Conservation (phyloP, 2,113 vertebrate species). For the Pristiophorus japonicus region DNA sequence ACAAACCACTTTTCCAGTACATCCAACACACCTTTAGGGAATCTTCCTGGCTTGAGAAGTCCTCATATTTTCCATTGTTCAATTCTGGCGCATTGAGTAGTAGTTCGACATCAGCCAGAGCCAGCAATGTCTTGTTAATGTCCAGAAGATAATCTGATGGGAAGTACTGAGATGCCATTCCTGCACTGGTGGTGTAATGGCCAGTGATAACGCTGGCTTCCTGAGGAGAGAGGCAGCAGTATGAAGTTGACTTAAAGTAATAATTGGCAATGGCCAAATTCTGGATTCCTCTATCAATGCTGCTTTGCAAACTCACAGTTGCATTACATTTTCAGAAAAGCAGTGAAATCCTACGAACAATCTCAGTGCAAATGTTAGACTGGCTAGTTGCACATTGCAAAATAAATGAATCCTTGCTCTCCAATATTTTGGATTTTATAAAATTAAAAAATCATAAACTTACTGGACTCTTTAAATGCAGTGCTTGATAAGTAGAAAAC, state of each 20-base stretch:
- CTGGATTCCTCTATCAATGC: background rate
- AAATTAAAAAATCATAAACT: background rate
- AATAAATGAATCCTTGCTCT: background rate
- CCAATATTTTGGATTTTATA: background rate
- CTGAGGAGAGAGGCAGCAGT: background rate
- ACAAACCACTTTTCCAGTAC: background rate
- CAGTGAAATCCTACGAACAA: background rate
- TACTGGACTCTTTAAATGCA: slow-evolving; percentile 20
- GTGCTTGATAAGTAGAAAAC: background rate
- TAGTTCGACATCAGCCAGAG: slow-evolving; percentile 79
- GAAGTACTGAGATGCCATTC: slow-evolving; percentile 43
- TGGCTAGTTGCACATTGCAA: background rate
- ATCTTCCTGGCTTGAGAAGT: slow-evolving; percentile 84
- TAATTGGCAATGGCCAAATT: background rate
- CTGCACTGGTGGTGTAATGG: background rate
- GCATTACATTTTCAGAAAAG: background rate
- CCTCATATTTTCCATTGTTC: slow-evolving; percentile 69
- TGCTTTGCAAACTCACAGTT: background rate
- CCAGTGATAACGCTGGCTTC: background rate
- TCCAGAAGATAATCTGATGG: slow-evolving; percentile 77
- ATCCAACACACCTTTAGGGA: slow-evolving; percentile 68
- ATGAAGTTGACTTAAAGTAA: background rate
- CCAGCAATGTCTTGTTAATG: slow-evolving; percentile 80
- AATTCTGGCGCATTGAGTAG: slow-evolving; percentile 80
- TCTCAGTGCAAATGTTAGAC: background rate